A percentile compares a stretch with the other conserved stretches of the same genome.
Conservation (phyloP, 92 coral and sea anemone species). For the Montipora capitata region DNA sequence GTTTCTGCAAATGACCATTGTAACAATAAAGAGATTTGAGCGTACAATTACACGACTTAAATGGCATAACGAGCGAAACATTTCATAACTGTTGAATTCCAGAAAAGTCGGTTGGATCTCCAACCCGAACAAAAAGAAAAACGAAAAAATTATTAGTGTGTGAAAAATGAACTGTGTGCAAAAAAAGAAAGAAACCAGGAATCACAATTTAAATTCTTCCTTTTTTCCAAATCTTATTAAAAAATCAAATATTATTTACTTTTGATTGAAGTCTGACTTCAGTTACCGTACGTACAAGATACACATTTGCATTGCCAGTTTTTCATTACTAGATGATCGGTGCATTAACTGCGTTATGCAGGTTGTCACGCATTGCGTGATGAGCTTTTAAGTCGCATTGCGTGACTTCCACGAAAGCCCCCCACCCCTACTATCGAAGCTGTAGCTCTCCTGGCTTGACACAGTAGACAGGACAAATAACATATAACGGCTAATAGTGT, state of each 20-base stretch:
- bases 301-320: not conserved
- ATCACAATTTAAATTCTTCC: constrained; percentile 32
- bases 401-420: not conserved
- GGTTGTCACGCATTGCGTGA: constrained; percentile 20
- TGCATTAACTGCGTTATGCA: not conserved
- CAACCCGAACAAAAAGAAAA: not conserved
- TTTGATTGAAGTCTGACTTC: constrained; percentile 52
- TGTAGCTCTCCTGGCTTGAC: not conserved
- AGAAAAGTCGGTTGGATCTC: no score
- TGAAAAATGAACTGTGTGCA: not conserved
- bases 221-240: not conserved
- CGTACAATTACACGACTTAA: no score
- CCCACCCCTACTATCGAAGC: not conserved
- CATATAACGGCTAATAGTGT: not conserved
- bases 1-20: no score
- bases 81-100: no score
- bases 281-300: constrained; percentile 27
- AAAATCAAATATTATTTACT: constrained; percentile 45
- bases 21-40: no score
- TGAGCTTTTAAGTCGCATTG: not conserved
- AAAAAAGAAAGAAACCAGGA: constrained; percentile 3
- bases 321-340: not conserved
- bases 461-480: not conserved
- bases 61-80: no score
- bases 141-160: not conserved